Base-by-base conservation (phyloP, 2,888 invertebrate genomes). In the Horisme vitalbata region DNA sequence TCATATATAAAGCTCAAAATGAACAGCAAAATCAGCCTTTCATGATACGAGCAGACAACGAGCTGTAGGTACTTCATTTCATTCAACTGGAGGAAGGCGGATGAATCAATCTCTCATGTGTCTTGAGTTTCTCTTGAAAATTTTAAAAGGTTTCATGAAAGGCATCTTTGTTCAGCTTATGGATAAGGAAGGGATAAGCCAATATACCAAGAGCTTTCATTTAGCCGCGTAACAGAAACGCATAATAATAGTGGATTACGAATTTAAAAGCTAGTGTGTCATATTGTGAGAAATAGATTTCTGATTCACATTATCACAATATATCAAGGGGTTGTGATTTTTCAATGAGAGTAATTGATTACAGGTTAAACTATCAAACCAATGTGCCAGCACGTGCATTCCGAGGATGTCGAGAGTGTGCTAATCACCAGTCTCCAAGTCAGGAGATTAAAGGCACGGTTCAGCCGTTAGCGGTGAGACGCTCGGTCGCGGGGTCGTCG, bases 401-500 rank as follows among this genome's bases (percentile, higher is more conserved):
- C 1, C 11, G 2, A 23, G n/a, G 3, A 15, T 15, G 1, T 2
- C 10, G 30, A n/a, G 26, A 37, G 20, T 24, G 23, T 24, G 13
- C 12, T 33, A 26, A 36, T 36, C 23, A 36, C 6, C 6, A 49
- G 47, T 37, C 18, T 31, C 13, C 13, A 5, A 36, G 28, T 54
- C 39, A 47, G 47, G 52, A 58, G 66, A 59, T 63, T 49, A 67
- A 69, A 68, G 68, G 69, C 72, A 75, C 66, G 74, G 75, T 75
- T 71, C 65, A 75, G 77, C 65, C 72, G 76, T 74, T 75, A 75
- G 75, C 63, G 63, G 39, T 31, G 39, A 43, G 48, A 48, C 37
- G 41, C 41, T 41, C 66, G 73, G 59, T 60, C 66, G 75, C 72
- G 85, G 86, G 87, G 87, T 86, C 87, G 87, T 83, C 83, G 87